phyloP scores from a whole-genome alignment of 2,113 vertebrate species.

The Sclerurus mexicanus region DNA sequence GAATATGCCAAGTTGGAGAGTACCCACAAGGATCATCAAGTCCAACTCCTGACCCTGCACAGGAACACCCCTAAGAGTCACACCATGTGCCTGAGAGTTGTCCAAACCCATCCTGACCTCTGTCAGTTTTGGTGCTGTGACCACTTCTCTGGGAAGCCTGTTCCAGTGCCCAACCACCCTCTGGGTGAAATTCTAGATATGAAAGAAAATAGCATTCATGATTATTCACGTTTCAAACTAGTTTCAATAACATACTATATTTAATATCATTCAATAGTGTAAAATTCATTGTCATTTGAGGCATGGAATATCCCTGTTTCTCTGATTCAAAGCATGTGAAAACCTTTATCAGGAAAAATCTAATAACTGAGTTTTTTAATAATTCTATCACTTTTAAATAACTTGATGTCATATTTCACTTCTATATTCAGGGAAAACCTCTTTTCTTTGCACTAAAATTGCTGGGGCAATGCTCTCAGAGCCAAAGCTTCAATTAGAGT shows the following conservation, averaged over 20 bases:
- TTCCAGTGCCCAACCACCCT: not conserved
- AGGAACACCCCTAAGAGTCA: not conserved
- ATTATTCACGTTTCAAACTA: not conserved
- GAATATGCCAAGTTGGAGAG: not conserved
- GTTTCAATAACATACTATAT: not conserved
- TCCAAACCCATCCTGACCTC: not conserved
- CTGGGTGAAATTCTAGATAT: not conserved
- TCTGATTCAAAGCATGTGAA: not conserved
- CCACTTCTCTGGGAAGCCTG: not conserved
- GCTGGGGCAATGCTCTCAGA: not conserved
- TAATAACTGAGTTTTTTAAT: not conserved
- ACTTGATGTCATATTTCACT: not conserved
- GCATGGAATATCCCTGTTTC: not conserved
- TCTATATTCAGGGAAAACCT: not conserved
- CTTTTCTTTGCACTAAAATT: not conserved
- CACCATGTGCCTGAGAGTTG: not conserved
- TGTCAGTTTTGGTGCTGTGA: not conserved
- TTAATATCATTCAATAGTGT: not conserved
- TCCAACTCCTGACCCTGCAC: not conserved
- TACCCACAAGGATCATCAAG: not conserved
- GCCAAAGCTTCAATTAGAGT: not conserved
- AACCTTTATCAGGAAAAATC: not conserved
- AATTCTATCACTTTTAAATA: not conserved
- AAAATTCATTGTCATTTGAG: not conserved
- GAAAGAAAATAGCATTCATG: not conserved